Percentiles rank a stretch among this genome's conserved stretches.
Evolutionary conservation across 2,888 invertebrate species (phyloP).

Genomic region (Epicampocera succincta): DNA sequence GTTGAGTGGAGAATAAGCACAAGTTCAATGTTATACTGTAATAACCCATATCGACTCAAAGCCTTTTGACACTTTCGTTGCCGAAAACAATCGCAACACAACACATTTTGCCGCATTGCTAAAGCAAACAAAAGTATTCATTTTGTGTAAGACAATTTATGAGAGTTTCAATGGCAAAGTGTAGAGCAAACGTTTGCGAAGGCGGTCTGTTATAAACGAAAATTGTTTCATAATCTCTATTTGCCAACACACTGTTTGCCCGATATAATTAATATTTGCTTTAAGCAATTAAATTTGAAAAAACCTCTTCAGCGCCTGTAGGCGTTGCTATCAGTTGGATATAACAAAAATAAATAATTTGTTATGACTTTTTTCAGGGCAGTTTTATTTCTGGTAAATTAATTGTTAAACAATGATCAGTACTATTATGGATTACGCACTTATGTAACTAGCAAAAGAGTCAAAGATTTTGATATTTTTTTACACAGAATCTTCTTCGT

Average conservation of each 20-base stretch:
- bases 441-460: too few relatives aligned
- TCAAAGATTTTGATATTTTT: too few relatives aligned
- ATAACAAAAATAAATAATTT: conserved; percentile 33
- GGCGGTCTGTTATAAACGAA: conserved; percentile 35
- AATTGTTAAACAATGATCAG: too few relatives aligned
- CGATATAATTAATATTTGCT: conserved; percentile 55
- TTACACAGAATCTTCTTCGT: too few relatives aligned
- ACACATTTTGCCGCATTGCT: not conserved
- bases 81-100: not conserved
- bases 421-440: too few relatives aligned
- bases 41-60: not conserved
- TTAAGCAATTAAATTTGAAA: conserved; percentile 32
- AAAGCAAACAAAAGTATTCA: conserved; percentile 4
- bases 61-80: not conserved
- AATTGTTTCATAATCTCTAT: conserved; percentile 38
- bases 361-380: not conserved
- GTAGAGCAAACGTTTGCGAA: conserved; percentile 11
- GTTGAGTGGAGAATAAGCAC: not conserved
- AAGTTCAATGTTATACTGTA: conserved; percentile 11
- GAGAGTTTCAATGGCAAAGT: conserved; percentile 35
- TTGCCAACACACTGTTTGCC: conserved; percentile 34
- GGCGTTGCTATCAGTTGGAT: conserved; percentile 6
- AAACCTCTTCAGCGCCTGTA: not conserved
- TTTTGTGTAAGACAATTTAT: conserved; percentile 1
- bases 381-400: not conserved